Evolutionary conservation across 2,888 invertebrate genomes (phyloP).

Genomic region (Liopterus haemorrhoidalis): DNA sequence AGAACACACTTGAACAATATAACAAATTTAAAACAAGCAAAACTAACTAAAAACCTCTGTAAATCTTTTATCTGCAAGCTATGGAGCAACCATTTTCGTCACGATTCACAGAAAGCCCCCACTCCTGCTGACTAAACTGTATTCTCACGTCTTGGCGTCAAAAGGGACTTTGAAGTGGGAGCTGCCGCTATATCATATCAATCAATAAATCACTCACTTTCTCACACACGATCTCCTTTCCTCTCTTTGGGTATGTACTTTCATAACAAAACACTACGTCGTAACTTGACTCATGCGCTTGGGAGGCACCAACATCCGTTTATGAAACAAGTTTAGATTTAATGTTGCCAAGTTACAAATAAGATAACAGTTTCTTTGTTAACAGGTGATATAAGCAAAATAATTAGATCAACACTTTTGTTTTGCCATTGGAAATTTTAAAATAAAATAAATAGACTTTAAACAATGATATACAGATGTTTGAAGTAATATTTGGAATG

Average conservation of each 20-base stretch:
- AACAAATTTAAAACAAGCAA: conserved; percentile 34
- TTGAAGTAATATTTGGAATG: too few relatives aligned
- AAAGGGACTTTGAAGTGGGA: conserved; percentile 57
- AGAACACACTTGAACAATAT: conserved; percentile 13
- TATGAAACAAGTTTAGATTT: conserved; percentile 64
- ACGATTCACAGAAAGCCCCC: conserved; percentile 49
- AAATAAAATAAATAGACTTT: conserved; percentile 5
- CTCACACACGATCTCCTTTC: conserved; percentile 22
- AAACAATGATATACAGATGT: conserved; percentile 45
- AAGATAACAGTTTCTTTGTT: conserved; percentile 8
- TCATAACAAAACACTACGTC: conserved; percentile 43
- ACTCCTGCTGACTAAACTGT: conserved; percentile 51
- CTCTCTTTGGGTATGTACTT: conserved; percentile 34
- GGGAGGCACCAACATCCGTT: conserved; percentile 61
- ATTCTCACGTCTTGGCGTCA: conserved; percentile 63
- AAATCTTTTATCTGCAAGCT: conserved; percentile 47
- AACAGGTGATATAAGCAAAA: background rate
- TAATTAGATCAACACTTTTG: background rate
- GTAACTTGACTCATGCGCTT: conserved; percentile 40
- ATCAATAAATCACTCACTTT: conserved; percentile 21
- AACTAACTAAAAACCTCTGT: conserved; percentile 41
- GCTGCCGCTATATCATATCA: conserved; percentile 42
- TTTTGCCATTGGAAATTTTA: conserved; percentile 8
- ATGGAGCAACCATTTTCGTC: conserved; percentile 52
- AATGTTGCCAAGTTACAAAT: conserved; percentile 49